Conservation (phyloP, 1,140 invertebrate species). For the Phymorhynchus buccinoides region DNA sequence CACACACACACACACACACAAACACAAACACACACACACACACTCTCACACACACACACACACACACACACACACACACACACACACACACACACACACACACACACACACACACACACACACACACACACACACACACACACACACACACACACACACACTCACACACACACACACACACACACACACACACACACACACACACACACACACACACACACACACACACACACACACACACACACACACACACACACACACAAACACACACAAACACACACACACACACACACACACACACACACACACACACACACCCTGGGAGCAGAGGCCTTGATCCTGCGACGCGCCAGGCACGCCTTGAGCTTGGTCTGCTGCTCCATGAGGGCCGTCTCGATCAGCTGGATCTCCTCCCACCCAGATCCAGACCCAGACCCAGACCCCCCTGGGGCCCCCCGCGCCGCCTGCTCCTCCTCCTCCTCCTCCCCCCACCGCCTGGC, state of each 20-base stretch:
- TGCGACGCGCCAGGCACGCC: constrained; percentile 57
- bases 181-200: neutral
- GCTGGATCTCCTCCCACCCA: neutral
- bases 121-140: neutral
- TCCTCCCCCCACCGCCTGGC: constrained; percentile 41
- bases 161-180: neutral
- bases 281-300: neutral
- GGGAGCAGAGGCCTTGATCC: constrained; percentile 59
- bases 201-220: neutral
- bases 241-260: too few species aligned
- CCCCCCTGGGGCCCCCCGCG: too few species aligned
- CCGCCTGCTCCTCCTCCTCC: constrained; percentile 58
- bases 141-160: neutral
- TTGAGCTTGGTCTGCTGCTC: constrained; percentile 57
- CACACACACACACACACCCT: neutral
- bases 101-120: too few species aligned
- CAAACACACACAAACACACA: too few species aligned
- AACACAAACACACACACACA: too few species aligned
- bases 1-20: too few species aligned
- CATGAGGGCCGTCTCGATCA: constrained; percentile 36
- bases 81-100: too few species aligned
- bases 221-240: too few species aligned
- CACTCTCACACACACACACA: too few species aligned
- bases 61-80: too few species aligned
- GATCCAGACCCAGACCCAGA: neutral